These are phyloP conservation scores for Aphaenogaster ashmeadi DNA, from an alignment of 1,140 invertebrate genomes.

Conservation along the genomic window DNA sequence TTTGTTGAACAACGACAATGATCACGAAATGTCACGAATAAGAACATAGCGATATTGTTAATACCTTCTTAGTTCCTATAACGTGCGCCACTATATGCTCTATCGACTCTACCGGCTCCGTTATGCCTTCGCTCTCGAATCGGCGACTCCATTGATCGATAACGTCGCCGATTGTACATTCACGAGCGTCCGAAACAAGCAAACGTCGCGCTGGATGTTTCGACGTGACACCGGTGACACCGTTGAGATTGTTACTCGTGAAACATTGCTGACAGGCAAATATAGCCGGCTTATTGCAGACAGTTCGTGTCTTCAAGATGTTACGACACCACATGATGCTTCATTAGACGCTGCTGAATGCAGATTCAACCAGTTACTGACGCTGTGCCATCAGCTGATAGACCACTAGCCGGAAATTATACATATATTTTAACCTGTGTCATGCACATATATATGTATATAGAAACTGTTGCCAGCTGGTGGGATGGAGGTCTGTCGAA, in stretches of 20 bases:
- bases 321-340: slow-evolving; percentile 59
- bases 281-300: neutral
- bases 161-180: slow-evolving; percentile 65
- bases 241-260: neutral
- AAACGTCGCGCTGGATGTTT: neutral
- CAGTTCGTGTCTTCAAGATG: slow-evolving; percentile 13
- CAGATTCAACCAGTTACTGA: neutral
- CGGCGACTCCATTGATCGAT: slow-evolving; percentile 79
- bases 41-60: neutral
- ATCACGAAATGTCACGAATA: slow-evolving; percentile 4
- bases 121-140: slow-evolving; percentile 81
- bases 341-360: neutral
- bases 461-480: slow-evolving; percentile 66
- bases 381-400: neutral
- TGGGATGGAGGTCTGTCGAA: slow-evolving; percentile 1
- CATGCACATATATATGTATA: neutral
- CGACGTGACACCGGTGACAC: slow-evolving; percentile 7
- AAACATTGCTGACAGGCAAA: neutral
- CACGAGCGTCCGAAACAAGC: slow-evolving; percentile 1
- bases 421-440: neutral
- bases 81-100: slow-evolving; percentile 84
- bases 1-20: neutral
- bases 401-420: neutral
- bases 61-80: slow-evolving; percentile 82
- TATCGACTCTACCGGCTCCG: slow-evolving; percentile 84